These are phyloP conservation scores for Neoniphon sammara DNA, from an alignment of 2,797 vertebrate species.

Conservation along the genomic window DNA sequence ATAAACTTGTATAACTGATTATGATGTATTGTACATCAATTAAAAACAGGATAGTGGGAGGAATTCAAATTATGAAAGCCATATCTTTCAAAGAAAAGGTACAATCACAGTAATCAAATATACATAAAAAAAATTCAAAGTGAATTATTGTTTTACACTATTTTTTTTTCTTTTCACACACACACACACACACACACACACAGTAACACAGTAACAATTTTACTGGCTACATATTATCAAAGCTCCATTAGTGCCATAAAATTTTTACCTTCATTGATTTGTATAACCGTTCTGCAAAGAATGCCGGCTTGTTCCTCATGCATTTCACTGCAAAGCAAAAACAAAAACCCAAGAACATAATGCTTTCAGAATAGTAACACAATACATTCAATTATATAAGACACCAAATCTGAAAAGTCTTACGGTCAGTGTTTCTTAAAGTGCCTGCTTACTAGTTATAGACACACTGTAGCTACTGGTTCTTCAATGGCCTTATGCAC, in stretches of 20 bases:
- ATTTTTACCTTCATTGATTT: conserved; percentile 97
- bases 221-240: neutral
- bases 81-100: neutral
- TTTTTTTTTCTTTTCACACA: no score
- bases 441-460: no score
- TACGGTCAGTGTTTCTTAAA: no score
- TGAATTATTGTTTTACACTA: no score
- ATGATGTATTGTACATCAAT: neutral
- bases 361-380: neutral
- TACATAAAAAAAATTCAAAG: no score
- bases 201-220: no score
- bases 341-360: neutral
- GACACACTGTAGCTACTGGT: neutral
- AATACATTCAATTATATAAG: neutral
- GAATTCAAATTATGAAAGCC: neutral
- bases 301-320: conserved; percentile 85
- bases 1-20: neutral
- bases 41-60: neutral
- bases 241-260: no score
- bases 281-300: conserved; percentile 95
- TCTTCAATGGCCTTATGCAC: neutral
- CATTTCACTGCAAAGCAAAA: conserved; percentile 88
- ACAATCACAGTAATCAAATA: no score
- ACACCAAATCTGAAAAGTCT: neutral
- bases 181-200: no score